A percentile compares a stretch with the other conserved stretches of the same genome.
These are phyloP conservation scores for Pachypeltis micranthus DNA, from an alignment of 1,140 invertebrate genomes.

Conservation along the genomic window DNA sequence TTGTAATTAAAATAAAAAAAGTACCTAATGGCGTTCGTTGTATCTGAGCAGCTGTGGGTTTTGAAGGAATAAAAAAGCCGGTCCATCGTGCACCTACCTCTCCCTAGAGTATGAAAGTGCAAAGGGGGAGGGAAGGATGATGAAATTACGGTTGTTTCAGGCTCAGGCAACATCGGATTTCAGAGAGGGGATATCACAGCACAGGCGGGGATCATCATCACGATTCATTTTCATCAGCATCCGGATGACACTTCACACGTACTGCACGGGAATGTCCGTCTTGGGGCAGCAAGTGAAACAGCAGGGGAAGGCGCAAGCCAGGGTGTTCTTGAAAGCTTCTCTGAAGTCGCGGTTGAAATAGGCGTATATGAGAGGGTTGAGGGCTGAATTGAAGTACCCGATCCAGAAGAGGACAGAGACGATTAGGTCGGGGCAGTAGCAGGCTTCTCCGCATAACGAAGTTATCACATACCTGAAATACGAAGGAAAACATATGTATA, in stretches of 20 bases:
- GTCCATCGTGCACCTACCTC: slow-evolving; percentile 9
- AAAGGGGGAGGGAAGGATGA: neutral
- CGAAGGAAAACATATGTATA: neutral
- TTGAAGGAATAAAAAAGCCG: neutral
- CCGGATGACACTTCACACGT: slow-evolving; percentile 25
- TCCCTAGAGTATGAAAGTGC: slow-evolving; percentile 1
- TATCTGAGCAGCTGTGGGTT: neutral
- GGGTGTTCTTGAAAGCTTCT: slow-evolving; percentile 88
- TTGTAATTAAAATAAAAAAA: no score
- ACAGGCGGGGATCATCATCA: neutral
- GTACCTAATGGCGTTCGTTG: neutral
- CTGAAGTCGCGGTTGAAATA: slow-evolving; percentile 97
- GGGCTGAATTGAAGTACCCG: slow-evolving; percentile 88
- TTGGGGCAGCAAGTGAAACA: slow-evolving; percentile 43
- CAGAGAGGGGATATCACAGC: neutral
- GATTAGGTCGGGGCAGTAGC: slow-evolving; percentile 68
- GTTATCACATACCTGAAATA: slow-evolving; percentile 71
- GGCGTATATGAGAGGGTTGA: slow-evolving; percentile 93
- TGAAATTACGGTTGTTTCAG: neutral
- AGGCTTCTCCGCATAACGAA: slow-evolving; percentile 66
- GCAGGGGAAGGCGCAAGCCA: slow-evolving; percentile 70
- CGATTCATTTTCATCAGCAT: no score
- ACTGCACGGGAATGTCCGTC: slow-evolving; percentile 23
- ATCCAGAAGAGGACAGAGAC: slow-evolving; percentile 73
- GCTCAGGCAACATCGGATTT: slow-evolving; percentile 1